Percentiles rank a stretch among this genome's conserved stretches.
These are phyloP conservation scores for Probosciger aterrimus DNA, from an alignment of 2,113 vertebrate species.

Conservation along the genomic window DNA sequence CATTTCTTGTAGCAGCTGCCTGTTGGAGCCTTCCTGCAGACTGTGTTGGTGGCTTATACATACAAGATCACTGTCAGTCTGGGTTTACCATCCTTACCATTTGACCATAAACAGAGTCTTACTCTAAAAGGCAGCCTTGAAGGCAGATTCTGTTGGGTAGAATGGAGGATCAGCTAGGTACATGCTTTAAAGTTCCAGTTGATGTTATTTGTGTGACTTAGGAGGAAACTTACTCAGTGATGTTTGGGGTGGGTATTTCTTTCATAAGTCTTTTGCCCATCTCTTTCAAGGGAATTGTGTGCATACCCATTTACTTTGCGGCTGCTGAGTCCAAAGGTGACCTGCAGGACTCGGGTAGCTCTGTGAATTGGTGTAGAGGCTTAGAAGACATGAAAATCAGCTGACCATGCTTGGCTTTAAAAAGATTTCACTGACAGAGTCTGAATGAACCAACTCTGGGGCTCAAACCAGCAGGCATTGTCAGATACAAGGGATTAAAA, in stretches of 20 bases:
- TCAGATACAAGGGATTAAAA: conserved; percentile 49
- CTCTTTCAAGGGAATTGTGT: not conserved
- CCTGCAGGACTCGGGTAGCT: not conserved
- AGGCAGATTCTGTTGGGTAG: not conserved
- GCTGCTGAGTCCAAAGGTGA: not conserved
- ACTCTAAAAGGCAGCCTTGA: not conserved
- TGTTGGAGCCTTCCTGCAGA: not conserved
- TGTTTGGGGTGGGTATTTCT: not conserved
- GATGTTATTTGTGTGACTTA: not conserved
- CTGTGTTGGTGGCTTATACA: not conserved
- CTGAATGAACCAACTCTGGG: not conserved
- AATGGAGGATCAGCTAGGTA: not conserved
- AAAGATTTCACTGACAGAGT: conserved; percentile 10
- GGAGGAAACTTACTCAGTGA: not conserved
- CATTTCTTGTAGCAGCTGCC: not conserved
- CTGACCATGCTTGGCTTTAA: not conserved
- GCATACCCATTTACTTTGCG: not conserved
- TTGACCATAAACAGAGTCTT: not conserved
- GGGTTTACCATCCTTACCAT: not conserved
- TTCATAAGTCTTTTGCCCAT: not conserved
- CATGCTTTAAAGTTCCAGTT: not conserved
- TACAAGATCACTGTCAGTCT: not conserved
- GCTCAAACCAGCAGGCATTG: conserved; percentile 40
- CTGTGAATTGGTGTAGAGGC: not conserved
- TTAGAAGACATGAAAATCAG: not conserved